phyloP scores from a whole-genome alignment of 1,140 invertebrate species.

The Platyscapa corneri region DNA sequence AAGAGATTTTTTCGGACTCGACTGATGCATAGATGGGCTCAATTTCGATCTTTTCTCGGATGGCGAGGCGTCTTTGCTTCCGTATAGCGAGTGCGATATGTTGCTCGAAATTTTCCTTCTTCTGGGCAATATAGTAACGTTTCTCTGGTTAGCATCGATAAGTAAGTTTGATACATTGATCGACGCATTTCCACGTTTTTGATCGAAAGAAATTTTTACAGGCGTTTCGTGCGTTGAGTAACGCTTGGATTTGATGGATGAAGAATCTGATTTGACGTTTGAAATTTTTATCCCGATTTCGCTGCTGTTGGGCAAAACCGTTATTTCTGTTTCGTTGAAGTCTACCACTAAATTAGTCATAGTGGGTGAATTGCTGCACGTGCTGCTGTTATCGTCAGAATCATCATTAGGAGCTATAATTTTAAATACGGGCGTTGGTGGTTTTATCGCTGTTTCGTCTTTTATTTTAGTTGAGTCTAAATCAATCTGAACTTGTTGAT shows the following conservation, averaged over 20 bases:
- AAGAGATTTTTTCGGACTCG: conserved; percentile 54
- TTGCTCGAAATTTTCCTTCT: conserved; percentile 43
- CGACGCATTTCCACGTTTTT: neutral
- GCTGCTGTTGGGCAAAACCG: conserved; percentile 60
- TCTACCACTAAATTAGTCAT: conserved; percentile 62
- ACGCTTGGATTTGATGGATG: neutral
- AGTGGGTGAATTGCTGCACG: conserved; percentile 55
- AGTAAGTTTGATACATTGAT: conserved; percentile 24
- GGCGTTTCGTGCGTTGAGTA: neutral
- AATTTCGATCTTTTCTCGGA: conserved; percentile 55
- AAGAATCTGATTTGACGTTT: conserved; percentile 23
- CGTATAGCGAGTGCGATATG: conserved; percentile 51
- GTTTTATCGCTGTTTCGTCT: conserved; percentile 47
- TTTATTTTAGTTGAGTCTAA: neutral
- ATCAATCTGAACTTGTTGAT: conserved; percentile 46
- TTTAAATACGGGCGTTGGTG: conserved; percentile 62
- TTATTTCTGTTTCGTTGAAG: conserved; percentile 59
- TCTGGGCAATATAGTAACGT: conserved; percentile 36
- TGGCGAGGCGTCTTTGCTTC: conserved; percentile 48
- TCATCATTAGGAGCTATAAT: conserved; percentile 62
- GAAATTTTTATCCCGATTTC: conserved; percentile 44
- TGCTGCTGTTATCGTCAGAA: conserved; percentile 55
- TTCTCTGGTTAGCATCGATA: conserved; percentile 32
- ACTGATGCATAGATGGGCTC: conserved; percentile 39
- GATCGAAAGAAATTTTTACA: conserved; percentile 44